These are phyloP conservation scores for Virgularia gustaviana DNA, from an alignment of 92 coral and sea anemone genomes.

Conservation along the genomic window DNA sequence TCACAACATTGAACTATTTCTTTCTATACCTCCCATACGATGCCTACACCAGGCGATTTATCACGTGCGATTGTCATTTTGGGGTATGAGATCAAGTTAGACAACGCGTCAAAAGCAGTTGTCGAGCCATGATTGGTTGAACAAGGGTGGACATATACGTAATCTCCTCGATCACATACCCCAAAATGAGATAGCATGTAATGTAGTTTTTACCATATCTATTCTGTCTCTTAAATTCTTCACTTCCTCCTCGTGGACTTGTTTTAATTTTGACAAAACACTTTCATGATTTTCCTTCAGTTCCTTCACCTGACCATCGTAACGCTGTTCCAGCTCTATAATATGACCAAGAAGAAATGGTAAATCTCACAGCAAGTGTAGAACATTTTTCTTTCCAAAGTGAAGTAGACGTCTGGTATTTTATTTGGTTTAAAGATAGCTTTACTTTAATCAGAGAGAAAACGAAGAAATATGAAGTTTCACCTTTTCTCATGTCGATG, in stretches of 20 bases:
- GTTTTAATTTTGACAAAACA: slow-evolving; percentile 55
- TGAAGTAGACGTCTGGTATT: too few species aligned
- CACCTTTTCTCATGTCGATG: slow-evolving; percentile 74
- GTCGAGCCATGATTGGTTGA: too few species aligned
- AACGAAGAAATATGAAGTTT: too few species aligned
- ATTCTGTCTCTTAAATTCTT: slow-evolving; percentile 61
- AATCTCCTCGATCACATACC: background rate
- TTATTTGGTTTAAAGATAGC: too few species aligned
- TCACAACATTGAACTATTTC: too few species aligned
- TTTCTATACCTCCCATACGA: too few species aligned
- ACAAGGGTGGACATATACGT: background rate
- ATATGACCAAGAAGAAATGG: background rate
- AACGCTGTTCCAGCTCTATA: slow-evolving; percentile 70
- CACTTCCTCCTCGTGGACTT: slow-evolving; percentile 60
- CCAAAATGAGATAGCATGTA: background rate
- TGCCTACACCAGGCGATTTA: too few species aligned
- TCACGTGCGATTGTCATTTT: too few species aligned
- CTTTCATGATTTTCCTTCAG: slow-evolving; percentile 60
- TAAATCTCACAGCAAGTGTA: background rate
- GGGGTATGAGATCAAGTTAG: too few species aligned
- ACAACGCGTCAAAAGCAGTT: too few species aligned
- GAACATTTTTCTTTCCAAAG: background rate
- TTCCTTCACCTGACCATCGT: slow-evolving; percentile 67
- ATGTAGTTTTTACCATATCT: slow-evolving; percentile 60
- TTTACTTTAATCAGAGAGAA: too few species aligned